Conservation (phyloP, 2,113 vertebrate species). For the Hymenochirus boettgeri region DNA sequence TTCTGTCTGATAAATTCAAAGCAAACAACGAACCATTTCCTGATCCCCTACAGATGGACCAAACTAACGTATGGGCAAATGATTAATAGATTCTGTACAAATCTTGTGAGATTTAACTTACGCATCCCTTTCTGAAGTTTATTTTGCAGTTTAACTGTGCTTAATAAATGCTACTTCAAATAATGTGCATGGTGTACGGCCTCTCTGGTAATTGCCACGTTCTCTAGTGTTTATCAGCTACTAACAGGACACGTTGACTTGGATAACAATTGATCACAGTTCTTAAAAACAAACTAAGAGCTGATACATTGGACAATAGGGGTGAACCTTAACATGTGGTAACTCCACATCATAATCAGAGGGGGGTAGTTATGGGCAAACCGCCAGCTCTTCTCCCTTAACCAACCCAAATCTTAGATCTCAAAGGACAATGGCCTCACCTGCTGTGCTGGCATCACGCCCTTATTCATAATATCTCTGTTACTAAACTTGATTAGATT, state of each 20-base stretch:
- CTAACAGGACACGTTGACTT: conserved; percentile 20
- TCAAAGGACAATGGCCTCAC: conserved; percentile 35
- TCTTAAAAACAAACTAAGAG: conserved; percentile 27
- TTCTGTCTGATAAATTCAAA: conserved; percentile 41
- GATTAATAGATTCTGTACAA: conserved; percentile 39
- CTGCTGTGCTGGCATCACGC: conserved; percentile 29
- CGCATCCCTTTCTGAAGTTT: conserved; percentile 30
- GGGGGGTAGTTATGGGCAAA: conserved; percentile 22
- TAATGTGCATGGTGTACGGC: conserved; percentile 15
- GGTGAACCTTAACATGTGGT: conserved; percentile 41
- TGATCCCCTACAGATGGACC: conserved; percentile 42
- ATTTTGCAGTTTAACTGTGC: conserved; percentile 18
- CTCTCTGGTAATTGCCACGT: conserved; percentile 14
- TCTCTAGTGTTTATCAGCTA: conserved; percentile 31
- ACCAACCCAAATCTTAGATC: conserved; percentile 35
- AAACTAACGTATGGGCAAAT: conserved; percentile 32
- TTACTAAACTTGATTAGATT: conserved; percentile 35
- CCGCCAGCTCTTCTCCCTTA: conserved; percentile 31
- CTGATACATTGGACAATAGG: conserved; percentile 31
- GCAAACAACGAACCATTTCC: conserved; percentile 36
- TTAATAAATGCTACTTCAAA: conserved; percentile 26
- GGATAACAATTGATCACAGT: conserved; percentile 38
- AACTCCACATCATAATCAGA: conserved; percentile 41
- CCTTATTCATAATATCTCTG: conserved; percentile 31
- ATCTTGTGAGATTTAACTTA: conserved; percentile 35